Evolutionary conservation across 2,888 invertebrate species (phyloP).

Genomic region (Melieria omissa): DNA sequence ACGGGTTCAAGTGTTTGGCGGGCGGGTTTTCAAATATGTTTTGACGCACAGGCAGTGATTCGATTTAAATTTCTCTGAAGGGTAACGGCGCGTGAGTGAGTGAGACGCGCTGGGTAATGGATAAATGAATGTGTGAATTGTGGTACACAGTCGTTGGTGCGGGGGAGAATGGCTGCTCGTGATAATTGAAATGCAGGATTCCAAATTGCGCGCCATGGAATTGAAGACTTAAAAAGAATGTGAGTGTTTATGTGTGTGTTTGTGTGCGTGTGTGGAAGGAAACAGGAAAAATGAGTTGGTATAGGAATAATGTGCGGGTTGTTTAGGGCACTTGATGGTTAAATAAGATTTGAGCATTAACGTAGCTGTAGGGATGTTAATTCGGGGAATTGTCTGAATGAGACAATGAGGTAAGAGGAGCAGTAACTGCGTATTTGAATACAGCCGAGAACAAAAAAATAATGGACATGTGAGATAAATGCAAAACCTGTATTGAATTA

Average conservation of each 20-base stretch:
- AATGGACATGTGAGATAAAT: too few relatives aligned
- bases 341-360: too few relatives aligned
- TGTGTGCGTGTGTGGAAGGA: neutral
- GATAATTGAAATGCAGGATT: conserved; percentile 3
- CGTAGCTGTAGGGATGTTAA: too few relatives aligned
- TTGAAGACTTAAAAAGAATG: conserved; percentile 56
- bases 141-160: neutral
- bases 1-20: neutral
- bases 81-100: neutral
- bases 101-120: neutral
- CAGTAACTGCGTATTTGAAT: too few relatives aligned
- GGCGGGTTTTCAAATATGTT: neutral
- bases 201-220: conserved; percentile 56
- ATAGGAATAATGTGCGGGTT: too few relatives aligned
- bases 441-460: too few relatives aligned
- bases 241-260: neutral
- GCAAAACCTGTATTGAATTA: too few relatives aligned
- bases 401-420: too few relatives aligned
- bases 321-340: too few relatives aligned
- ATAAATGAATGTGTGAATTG: neutral
- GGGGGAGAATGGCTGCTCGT: neutral
- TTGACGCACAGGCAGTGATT: neutral
- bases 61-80: neutral
- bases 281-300: too few relatives aligned
- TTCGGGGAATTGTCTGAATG: too few relatives aligned